Base-by-base conservation (phyloP, 2,888 invertebrate genomes). In the Frankliniella intonsa region DNA sequence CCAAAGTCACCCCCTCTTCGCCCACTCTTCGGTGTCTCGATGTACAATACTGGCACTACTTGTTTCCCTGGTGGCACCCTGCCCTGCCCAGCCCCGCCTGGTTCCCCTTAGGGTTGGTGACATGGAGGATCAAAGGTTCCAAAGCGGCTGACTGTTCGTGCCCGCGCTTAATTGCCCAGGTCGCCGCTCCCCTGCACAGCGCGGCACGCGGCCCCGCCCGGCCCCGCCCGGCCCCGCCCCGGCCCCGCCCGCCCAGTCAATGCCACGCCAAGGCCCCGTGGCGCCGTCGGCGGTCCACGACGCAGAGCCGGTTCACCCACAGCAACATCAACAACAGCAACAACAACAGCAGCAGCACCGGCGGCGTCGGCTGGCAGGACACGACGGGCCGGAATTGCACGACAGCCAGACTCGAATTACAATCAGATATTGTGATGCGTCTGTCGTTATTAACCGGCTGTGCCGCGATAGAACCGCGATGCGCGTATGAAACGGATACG, bases 261-360 rank as follows among this genome's bases (percentile, higher is more conserved):
- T 22, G 69, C 69, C 19, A n/a, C 9, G 22, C 69, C 22, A 69
- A 69, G 69, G 69, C 69, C 22, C 69, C 69, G 69, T 22, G 69
- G 69, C 69, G 69, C 69, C 69, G 69, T 62, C 62, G 62, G 62
- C 62, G 62, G 62, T 62, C 62, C 69, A 69, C 69, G 69, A 5
- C 69, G 22, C 17, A 22, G 69, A 69, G 69, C 69, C 69, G 69
- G 69, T 69, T 69, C 69, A 69, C 69, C 69, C 69, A 69, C 69
- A 69, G 22, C 22, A 69, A 19, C 69, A 55, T 3, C 55, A 55
- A 55, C 55, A 17, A 55, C 55, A 17, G 7, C 8, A 17, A 55
- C 55, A 2, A 55, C 55, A 17, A 12, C 55, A 2, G 2, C 14
- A 12, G 14, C 55, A 55, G 55, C 55, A 55, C 55, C 17, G 55